Base-by-base conservation (phyloP, 1,140 invertebrate genomes). In the Eulimnadia texana region DNA sequence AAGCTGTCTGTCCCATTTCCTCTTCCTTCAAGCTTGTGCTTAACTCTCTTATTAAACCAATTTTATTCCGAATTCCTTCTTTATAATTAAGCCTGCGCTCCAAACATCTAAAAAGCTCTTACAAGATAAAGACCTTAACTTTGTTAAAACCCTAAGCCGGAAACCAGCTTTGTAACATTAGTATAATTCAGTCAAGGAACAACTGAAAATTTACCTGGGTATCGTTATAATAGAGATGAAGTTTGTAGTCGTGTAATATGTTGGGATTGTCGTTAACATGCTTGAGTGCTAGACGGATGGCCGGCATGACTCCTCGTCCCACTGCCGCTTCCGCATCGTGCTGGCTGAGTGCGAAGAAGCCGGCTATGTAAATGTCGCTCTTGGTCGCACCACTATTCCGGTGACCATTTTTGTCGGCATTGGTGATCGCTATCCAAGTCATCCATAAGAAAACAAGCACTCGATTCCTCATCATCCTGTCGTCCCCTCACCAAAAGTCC, bases 191-290 rank as follows among this genome's bases (percentile, higher is more conserved):
- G n/a, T n/a, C n/a, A n/a, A n/a, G n/a, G n/a, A n/a, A n/a, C n/a
- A n/a, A n/a, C n/a, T n/a, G n/a, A n/a, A n/a, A n/a, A n/a, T 76
- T 77, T 71, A 94, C 92, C 86, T 91, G 83, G 2, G 91, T 95
- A 68, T 95, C 89, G 71, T 94, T 94, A 87, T 88, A 93, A 82
- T 86, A 88, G 81, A 94, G 91, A 70, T 91, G 88, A 51, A 95
- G 80, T 29, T 87, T 79, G 73, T 93, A 92, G 72, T 91, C 90
- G 56, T 83, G 78, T 11, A 94, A 76, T 50, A 94, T 82, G 25
- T 79, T 79, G 27, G 85, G 83, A 70, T 89, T 86, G 67, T 91
- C 85, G 74, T 95, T 95, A 70, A 95, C 90, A 75, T 95, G 90
- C 67, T 90, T 86, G 60, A 94, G 78, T 58, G 91, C 92, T 63